A percentile compares a stretch with the other conserved stretches of the same genome.
Evolutionary conservation across 2,888 invertebrate genomes (phyloP).

Genomic region (Mongoloraphidia duomilia): DNA sequence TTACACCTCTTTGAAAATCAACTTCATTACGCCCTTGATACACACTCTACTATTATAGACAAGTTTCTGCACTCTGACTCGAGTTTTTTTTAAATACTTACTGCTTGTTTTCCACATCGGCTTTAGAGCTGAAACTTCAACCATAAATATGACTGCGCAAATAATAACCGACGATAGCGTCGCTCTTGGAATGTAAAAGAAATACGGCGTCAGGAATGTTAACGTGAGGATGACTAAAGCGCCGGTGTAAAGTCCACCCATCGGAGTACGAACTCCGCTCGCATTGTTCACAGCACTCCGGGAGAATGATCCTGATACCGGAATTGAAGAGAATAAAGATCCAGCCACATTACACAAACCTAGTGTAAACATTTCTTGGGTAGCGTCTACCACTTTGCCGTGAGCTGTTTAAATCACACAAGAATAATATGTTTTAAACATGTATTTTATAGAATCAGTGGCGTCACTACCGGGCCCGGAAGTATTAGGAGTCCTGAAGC

Average conservation of each 20-base stretch:
- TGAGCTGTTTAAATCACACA: conserved; percentile 32
- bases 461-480: too few relatives aligned
- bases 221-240: conserved; percentile 55
- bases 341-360: conserved; percentile 61
- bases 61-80: too few relatives aligned
- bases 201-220: conserved; percentile 57
- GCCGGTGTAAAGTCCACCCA: conserved; percentile 59
- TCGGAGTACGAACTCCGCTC: conserved; percentile 61
- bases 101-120: conserved; percentile 49
- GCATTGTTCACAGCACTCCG: conserved; percentile 68
- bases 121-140: conserved; percentile 44
- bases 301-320: conserved; percentile 60
- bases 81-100: conserved; percentile 25
- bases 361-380: conserved; percentile 67
- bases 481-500: too few relatives aligned
- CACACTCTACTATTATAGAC: too few relatives aligned
- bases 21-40: too few relatives aligned
- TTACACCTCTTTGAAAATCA: too few relatives aligned
- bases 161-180: conserved; percentile 60
- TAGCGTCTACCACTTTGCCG: conserved; percentile 57
- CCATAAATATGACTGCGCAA: conserved; percentile 62
- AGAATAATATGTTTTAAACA: conserved; percentile 3
- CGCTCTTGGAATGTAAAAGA: conserved; percentile 56
- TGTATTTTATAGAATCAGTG: background rate
- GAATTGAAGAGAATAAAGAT: conserved; percentile 64